phyloP scores from a whole-genome alignment of 2,888 invertebrate species.

The Agrotis segetum region DNA sequence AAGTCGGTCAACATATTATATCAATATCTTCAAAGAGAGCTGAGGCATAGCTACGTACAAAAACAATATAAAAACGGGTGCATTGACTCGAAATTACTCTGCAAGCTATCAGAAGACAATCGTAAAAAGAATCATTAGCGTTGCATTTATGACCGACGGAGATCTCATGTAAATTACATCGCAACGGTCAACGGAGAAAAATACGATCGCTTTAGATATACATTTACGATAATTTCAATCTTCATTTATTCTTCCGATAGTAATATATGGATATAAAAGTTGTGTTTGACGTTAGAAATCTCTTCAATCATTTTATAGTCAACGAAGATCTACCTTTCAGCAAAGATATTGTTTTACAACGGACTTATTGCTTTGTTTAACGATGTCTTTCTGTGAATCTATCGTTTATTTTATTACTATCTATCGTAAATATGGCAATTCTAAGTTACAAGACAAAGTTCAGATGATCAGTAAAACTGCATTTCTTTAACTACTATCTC shows the following conservation, averaged over 20 bases:
- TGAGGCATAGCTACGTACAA: conserved; percentile 26
- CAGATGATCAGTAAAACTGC: conserved; percentile 5
- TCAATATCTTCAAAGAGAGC: conserved; percentile 45
- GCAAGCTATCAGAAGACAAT: conserved; percentile 55
- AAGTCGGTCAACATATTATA: conserved; percentile 22
- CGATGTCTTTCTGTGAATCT: not conserved
- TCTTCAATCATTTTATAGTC: conserved; percentile 6
- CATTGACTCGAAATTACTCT: conserved; percentile 54
- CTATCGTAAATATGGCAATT: conserved; percentile 12
- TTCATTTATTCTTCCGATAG: conserved; percentile 30
- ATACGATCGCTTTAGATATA: conserved; percentile 37
- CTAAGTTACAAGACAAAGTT: conserved; percentile 11
- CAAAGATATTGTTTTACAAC: conserved; percentile 12
- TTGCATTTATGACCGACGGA: conserved; percentile 46
- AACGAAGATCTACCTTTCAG: conserved; percentile 17
- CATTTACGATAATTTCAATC: conserved; percentile 36
- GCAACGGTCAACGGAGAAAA: conserved; percentile 46
- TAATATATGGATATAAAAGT: conserved; percentile 24
- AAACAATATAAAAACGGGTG: conserved; percentile 49
- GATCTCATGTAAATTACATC: conserved; percentile 53
- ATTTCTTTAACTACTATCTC: not conserved
- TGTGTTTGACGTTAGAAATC: conserved; percentile 39
- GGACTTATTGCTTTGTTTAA: conserved; percentile 18
- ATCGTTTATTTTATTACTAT: not conserved
- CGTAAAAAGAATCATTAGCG: conserved; percentile 66